Evolutionary conservation across 2,113 vertebrate genomes (phyloP), one percentile per base, ranked within the genome.

Genomic region (Sapayoa aenigma): DNA sequence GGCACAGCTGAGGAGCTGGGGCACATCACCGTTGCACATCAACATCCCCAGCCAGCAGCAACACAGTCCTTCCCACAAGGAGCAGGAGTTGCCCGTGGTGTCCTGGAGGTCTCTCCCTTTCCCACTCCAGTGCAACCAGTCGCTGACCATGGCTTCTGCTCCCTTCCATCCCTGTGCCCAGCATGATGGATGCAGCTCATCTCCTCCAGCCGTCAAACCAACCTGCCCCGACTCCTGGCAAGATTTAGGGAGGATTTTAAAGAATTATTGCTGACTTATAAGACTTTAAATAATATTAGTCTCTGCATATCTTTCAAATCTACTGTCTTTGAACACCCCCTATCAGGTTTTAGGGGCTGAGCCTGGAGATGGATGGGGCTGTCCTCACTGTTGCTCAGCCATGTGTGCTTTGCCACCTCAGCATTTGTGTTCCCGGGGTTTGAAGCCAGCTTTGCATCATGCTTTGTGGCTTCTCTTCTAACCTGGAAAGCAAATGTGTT

Each of bases 221-320:
- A 20, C 69, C 67, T 68, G 69, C 46, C 41, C 56, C 3, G 0
- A 46, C 90, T 87, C 53, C 87, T 41, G 50, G 59, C 19, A 33
- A 80, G 96, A 89, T 91, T 92, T 92, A 80, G 85, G 55, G 84
- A 65, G 90, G 90, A 84, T 91, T 95, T 93, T 84, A 91, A 92
- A 87, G 60, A 0, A 2, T 90, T 95, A 52, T 94, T 87, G 74
- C 77, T 87, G 95, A 93, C 91, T 97, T 96, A 94, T 5, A 75
- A 89, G 84, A 80, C 92, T 95, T 96, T 92, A 96, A 96, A 94
- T 89, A 96, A 94, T 91, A 88, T 55, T 74, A 41, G 88, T 35
- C 90, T 84, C 83, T 84, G 88, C 95, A 72, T 93, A 86, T 76
- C 93, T 89, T 92, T 95, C 87, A 94, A 66, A 81, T 93, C 90